Base-by-base conservation (phyloP, 2,113 vertebrate genomes). In the Tychaedon coryphoeus region DNA sequence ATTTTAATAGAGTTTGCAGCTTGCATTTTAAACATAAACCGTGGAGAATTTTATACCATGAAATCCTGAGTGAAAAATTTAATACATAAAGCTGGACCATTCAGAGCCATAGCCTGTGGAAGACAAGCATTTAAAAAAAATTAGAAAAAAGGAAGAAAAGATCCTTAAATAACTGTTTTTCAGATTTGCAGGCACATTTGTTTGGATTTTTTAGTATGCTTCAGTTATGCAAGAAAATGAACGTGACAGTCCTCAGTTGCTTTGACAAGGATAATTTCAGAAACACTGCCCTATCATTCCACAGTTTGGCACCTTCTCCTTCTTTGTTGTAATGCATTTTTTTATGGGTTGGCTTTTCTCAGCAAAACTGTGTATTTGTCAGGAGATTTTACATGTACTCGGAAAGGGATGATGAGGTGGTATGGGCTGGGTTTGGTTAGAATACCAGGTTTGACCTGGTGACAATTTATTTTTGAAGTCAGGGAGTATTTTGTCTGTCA, bases 251-350 rank as follows among this genome's bases (percentile, higher is more conserved):
- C 72, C 76, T 92, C 45, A 17, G 51, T 77, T 93, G 72, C 86
- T 95, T 92, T 92, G 93, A 92, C 20, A 19, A 74, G 82, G 90
- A 93, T 96, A 88, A 93, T 92, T 96, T 95, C 88, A 92, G 95
- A 90, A 95, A 88, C 82, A 23, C 36, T 96, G 75, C 86, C 92
- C 78, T 83, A 43, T 87, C 90, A 62, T 95, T 95, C 78, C 57
- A 77, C 82, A 84, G 72, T 80, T 95, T 88, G 85, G 71, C 85
- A 88, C 75, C 61, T 96, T 97, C 92, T 88, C 65, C 69, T 83
- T 78, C 93, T 95, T 95, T 92, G 90, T 84, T 25, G 7, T 48
- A 88, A 77, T 4, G 31, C 40, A 12, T 71, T 95, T 95, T 84
- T 90, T 88, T 88, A 82, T 84, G 56, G 60, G 43, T 53, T 6